Evolutionary conservation across 1,140 invertebrate genomes (phyloP), one percentile per base, ranked within the genome.

Genomic region (Drosophila simulans): DNA sequence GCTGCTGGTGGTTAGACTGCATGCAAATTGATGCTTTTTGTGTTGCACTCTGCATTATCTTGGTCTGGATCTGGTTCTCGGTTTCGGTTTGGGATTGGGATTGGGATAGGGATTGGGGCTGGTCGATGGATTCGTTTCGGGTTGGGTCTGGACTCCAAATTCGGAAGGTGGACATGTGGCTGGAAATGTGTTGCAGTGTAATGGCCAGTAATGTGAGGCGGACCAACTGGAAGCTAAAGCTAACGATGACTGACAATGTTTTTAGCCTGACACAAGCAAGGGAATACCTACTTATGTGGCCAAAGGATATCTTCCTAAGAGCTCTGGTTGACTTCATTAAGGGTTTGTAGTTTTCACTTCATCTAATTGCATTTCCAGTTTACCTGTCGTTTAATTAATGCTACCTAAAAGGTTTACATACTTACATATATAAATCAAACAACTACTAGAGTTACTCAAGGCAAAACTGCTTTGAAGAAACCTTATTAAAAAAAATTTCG

Each of bases 11-110:
- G 72, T 75, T 48, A 53, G 53, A 34, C 46, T 58, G 60, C 72
- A 76, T 76, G 72, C 72, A 76, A 76, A 76, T 76, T 76, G 71
- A 76, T 76, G 72, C 53, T 75, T 76, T 75, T 76, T 76, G 71
- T 73, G 58, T 64, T 54, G 69, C 59, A 45, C 40, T 76, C 55
- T 57, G 60, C 71, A 76, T 75, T 76, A 76, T 76, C 71, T 75
- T 76, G 71, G 72, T 58, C 46, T 65, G 59, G 43, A 46, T 62
- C 57, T 66, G 43, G 49, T 45, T 57, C 42, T 46, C 57, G 45
- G 69, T 64, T 66, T 64, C 20, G 45, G 64, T 64, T 17, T 42
- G 54, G 39, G 69, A 43, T 66, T 64, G 20, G 45, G 59, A 48
- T 58, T 64, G 20, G 45, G 59, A 48, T 58, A 56, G 20, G 45